phyloP scores from a whole-genome alignment of 2,113 vertebrate genomes.

The Sminthopsis crassicaudata region DNA sequence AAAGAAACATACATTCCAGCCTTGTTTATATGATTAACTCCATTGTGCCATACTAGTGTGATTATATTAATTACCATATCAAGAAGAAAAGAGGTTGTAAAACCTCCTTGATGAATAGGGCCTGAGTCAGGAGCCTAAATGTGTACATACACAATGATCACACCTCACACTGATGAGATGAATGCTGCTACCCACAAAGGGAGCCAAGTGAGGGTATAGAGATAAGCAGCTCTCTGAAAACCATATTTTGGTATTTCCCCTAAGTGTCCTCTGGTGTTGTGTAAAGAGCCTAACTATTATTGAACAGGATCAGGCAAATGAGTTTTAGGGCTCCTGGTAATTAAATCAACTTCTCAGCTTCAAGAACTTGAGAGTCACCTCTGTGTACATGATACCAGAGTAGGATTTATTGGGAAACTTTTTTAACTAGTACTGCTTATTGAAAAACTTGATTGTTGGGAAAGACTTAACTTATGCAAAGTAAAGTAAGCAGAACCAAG shows the following conservation, averaged over 20 bases:
- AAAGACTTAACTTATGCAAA: background rate
- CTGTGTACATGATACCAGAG: background rate
- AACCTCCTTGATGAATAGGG: background rate
- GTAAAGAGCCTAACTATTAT: background rate
- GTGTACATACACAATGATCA: background rate
- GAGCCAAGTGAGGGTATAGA: background rate
- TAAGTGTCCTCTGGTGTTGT: background rate
- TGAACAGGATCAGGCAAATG: background rate
- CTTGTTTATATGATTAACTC: background rate
- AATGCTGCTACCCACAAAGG: background rate
- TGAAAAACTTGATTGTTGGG: background rate
- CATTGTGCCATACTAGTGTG: background rate
- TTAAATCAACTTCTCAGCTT: background rate
- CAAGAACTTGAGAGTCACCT: background rate
- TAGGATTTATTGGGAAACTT: background rate
- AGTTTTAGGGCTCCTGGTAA: background rate
- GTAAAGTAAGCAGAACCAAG: background rate
- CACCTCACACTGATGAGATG: background rate
- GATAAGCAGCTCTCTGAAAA: background rate
- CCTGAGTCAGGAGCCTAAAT: background rate
- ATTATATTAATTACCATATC: background rate
- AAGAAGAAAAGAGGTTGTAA: background rate
- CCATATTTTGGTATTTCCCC: background rate
- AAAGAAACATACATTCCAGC: background rate
- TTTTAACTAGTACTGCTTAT: background rate